Evolutionary conservation across 2,888 invertebrate genomes (phyloP).

Genomic region (Halocaridina rubra): DNA sequence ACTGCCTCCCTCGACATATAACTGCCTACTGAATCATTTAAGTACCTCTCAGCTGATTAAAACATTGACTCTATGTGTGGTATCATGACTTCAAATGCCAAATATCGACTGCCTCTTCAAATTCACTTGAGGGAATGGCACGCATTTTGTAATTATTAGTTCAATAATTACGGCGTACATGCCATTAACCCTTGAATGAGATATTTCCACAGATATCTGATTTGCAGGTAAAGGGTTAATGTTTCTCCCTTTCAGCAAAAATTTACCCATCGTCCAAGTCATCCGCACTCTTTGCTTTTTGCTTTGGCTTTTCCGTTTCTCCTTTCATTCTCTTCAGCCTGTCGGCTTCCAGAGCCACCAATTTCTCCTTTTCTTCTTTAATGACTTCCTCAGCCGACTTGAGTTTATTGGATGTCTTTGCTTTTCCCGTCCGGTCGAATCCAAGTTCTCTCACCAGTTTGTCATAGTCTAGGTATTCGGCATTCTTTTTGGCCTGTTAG

Average conservation of each 20-base stretch:
- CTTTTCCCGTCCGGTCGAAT: conserved; percentile 75
- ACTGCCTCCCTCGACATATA: too few relatives aligned
- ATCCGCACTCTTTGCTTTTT: conserved; percentile 69
- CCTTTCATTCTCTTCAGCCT: conserved; percentile 83
- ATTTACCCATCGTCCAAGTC: conserved; percentile 58
- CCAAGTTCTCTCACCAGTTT: conserved; percentile 82
- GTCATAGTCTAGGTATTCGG: conserved; percentile 74
- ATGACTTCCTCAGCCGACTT: conserved; percentile 86
- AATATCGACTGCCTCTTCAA: too few relatives aligned
- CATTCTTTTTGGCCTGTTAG: conserved; percentile 52
- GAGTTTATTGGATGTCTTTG: conserved; percentile 74
- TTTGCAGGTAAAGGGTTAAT: too few relatives aligned
- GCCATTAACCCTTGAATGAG: too few relatives aligned
- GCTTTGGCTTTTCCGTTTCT: conserved; percentile 81
- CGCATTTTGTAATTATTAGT: too few relatives aligned
- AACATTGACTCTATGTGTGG: too few relatives aligned
- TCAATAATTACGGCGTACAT: too few relatives aligned
- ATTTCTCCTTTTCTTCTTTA: conserved; percentile 80
- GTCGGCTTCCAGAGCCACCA: conserved; percentile 83
- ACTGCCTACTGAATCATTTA: too few relatives aligned
- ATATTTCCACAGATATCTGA: background rate
- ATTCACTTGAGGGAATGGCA: too few relatives aligned
- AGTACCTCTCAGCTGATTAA: too few relatives aligned
- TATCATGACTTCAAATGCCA: too few relatives aligned
- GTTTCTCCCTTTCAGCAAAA: background rate